Evolutionary conservation across 2,113 vertebrate species (phyloP), one percentile per base, ranked within the genome.

Genomic region (Hippocampus comes): DNA sequence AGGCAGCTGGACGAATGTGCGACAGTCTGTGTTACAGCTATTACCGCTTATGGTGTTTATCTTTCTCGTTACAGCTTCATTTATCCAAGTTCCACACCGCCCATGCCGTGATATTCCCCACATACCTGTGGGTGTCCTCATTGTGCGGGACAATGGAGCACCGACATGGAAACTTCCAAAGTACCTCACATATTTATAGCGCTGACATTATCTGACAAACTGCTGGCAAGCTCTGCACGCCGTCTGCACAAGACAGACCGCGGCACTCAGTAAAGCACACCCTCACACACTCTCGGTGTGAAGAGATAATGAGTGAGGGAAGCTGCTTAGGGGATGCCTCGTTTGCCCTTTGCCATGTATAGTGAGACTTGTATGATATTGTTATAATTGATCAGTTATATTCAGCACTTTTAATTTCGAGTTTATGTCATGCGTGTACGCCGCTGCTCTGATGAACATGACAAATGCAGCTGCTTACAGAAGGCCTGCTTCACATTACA

Each of bases 141-240:
- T 3, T 3, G 21, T 1, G 8, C 42, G 71, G 64, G 23, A 87
- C 79, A 87, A 84, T 80, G 63, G 56, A 71, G 34, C 38, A 23
- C 73, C 84, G 79, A 86, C 85, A 88, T 87, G 82, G 89, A 90
- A 90, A 88, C 86, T 89, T 90, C 75, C 65, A 81, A 75, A 82
- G 77, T 72, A 67, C 80, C 75, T 48, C 43, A 72, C 81, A 72
- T 91, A 89, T 91, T 90, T 88, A 88, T 91, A 92, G 85, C 72
- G 82, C 81, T 82, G 84, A 80, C 82, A 77, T 71, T 91, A 89
- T 91, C 89, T 81, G 59, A 70, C 70, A 76, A 79, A 77, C 72
- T 75, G 77, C 64, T 79, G 69, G 71, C 63, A 75, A 64, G 79
- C 41, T 66, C 75, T 79, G 69, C 49, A 67, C 53, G 20, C 59